These are phyloP conservation scores for Sinocyclocheilus grahami DNA, from an alignment of 2,113 vertebrate species.

Conservation along the genomic window DNA sequence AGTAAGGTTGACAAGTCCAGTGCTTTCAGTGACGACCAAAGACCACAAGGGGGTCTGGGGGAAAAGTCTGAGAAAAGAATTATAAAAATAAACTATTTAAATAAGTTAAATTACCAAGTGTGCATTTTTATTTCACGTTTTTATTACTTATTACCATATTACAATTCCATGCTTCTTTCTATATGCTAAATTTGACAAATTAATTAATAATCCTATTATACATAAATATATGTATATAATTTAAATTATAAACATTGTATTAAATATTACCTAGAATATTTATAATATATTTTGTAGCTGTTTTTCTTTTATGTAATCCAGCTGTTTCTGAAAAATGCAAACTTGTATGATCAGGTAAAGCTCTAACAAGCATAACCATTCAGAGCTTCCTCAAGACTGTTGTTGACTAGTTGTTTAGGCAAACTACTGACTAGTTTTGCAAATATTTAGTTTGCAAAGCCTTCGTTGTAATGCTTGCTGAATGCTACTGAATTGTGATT, in stretches of 20 bases:
- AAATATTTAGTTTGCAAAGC: background rate
- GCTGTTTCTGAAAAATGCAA: background rate
- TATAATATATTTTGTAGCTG: background rate
- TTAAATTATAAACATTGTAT: no score
- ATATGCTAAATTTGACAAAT: background rate
- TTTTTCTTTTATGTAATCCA: no score
- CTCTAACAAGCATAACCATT: background rate
- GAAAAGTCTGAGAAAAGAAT: background rate
- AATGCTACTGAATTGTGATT: background rate
- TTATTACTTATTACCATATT: background rate
- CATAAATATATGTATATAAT: no score
- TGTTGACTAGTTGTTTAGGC: background rate
- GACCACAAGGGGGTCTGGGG: background rate
- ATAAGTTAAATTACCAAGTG: background rate
- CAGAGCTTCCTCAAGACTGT: background rate
- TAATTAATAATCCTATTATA: background rate
- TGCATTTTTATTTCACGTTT: no score
- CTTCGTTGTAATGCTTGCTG: background rate
- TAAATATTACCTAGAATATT: no score
- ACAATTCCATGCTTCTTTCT: background rate
- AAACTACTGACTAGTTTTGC: background rate
- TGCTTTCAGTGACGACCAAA: background rate
- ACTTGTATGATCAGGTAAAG: background rate
- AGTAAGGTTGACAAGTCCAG: background rate
- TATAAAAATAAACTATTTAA: background rate